Evolutionary conservation across 2,797 vertebrate genomes (phyloP), one percentile per base, ranked within the genome.

Genomic region (Anguilla pacifica): DNA sequence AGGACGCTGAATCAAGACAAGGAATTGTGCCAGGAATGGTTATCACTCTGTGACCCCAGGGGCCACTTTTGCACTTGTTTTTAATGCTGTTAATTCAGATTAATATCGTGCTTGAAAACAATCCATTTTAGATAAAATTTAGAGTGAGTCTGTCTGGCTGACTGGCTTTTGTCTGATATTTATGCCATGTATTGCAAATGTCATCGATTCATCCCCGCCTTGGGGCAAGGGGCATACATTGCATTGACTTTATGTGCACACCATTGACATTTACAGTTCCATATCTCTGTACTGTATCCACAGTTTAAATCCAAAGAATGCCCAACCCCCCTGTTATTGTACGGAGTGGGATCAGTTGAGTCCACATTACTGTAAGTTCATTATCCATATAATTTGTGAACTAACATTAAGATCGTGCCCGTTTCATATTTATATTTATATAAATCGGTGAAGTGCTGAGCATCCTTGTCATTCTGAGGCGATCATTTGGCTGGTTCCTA

Each of bases 161-260:
- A 51, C 43, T 82, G 79, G 46, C 19, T 82, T 82, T 82, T 82
- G 79, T 25, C 79, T 82, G 79, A 82, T 82, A 51, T 51, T 49
- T 82, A 51, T 51, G 46, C 46, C 79, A 51, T 51, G 6, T 70
- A 11, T n/a, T 82, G 79, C 22, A 82, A 82, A 82, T 82, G 43
- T n/a, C 79, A 82, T 46, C 46, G 79, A 82, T 51, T 49, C 19
- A 49, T 51, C 79, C 25, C 43, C 6, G 25, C 79, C 28, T 82
- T 2, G 17, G 79, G 79, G 79, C 46, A n/a, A 51, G 25, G 3
- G 11, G 31, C 74, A 46, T 3, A 46, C 74, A 43, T 13, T 17
- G 74, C 74, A 43, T 10, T 39, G 74, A 79, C 31, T 46, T 39
- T 6, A 43, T 4, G 7, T 82, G 46, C 46, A 82, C 19, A 82